Evolutionary conservation across 1,140 invertebrate species (phyloP).

Genomic region (Micrasema longulum): DNA sequence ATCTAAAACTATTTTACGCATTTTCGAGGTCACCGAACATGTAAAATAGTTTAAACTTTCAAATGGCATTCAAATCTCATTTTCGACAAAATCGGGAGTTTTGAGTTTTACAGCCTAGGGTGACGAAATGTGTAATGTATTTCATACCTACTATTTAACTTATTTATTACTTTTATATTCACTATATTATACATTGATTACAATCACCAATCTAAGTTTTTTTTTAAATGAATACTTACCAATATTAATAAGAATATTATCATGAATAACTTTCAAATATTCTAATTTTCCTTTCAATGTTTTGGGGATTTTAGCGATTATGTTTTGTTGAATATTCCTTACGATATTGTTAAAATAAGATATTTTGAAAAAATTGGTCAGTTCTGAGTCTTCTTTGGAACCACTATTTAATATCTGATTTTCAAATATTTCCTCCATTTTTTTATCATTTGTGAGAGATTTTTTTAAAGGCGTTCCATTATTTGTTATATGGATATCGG

Average conservation of each 20-base stretch:
- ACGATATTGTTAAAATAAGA: conserved; percentile 18
- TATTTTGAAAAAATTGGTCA: conserved; percentile 4
- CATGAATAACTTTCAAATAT: conserved; percentile 68
- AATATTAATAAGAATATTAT: conserved; percentile 69
- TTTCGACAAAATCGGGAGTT: too few relatives aligned
- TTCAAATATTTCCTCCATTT: not conserved
- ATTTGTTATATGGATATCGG: too few relatives aligned
- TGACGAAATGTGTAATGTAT: too few relatives aligned
- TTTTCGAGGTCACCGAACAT: too few relatives aligned
- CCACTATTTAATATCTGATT: not conserved
- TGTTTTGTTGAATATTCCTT: conserved; percentile 62
- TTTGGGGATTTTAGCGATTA: conserved; percentile 67
- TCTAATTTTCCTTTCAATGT: conserved; percentile 70
- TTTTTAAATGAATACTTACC: conserved; percentile 65
- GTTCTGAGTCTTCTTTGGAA: not conserved
- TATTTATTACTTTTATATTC: too few relatives aligned
- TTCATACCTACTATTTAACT: too few relatives aligned
- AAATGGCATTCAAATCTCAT: too few relatives aligned
- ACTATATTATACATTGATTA: too few relatives aligned
- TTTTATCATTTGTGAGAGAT: not conserved
- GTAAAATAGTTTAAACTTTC: too few relatives aligned
- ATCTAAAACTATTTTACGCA: too few relatives aligned
- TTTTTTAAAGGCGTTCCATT: not conserved
- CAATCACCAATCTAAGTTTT: too few relatives aligned
- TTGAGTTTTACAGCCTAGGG: too few relatives aligned